A percentile compares a stretch with the other conserved stretches of the same genome.
Evolutionary conservation across 2,113 vertebrate species (phyloP).

Genomic region (Hippocampus barbouri): DNA sequence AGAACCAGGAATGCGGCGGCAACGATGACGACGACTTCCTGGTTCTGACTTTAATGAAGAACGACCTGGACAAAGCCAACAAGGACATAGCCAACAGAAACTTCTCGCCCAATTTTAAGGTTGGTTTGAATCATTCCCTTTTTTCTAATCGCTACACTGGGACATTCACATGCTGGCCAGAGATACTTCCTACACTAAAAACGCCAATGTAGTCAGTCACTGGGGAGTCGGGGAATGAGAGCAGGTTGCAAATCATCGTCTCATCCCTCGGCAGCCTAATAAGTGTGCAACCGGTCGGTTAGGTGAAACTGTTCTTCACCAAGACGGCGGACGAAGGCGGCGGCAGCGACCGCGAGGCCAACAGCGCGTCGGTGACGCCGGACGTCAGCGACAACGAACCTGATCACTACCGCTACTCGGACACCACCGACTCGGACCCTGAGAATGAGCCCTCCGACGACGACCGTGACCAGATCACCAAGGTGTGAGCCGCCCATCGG

Average conservation of each 20-base stretch:
- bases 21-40: constrained; percentile 78
- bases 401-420: constrained; percentile 99
- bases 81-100: constrained; percentile 99
- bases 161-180: too few species aligned
- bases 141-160: too few species aligned
- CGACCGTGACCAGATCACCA: constrained; percentile 70
- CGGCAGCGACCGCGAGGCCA: constrained; percentile 49
- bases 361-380: constrained; percentile 94
- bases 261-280: neutral
- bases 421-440: constrained; percentile 99
- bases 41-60: constrained; percentile 96
- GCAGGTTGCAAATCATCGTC: too few species aligned
- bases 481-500: neutral
- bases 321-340: constrained; percentile 97
- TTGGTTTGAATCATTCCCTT: constrained; percentile 38
- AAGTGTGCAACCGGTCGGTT: constrained; percentile 23
- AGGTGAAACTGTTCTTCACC: constrained; percentile 99
- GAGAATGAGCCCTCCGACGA: constrained; percentile 99
- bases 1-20: constrained; percentile 64
- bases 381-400: constrained; percentile 99
- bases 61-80: constrained; percentile 98
- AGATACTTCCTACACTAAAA: too few species aligned
- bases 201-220: too few species aligned
- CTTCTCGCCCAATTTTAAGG: constrained; percentile 99
- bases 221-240: too few species aligned